Evolutionary conservation across 2,797 vertebrate genomes (phyloP).

Genomic region (Poeciliopsis turneri): DNA sequence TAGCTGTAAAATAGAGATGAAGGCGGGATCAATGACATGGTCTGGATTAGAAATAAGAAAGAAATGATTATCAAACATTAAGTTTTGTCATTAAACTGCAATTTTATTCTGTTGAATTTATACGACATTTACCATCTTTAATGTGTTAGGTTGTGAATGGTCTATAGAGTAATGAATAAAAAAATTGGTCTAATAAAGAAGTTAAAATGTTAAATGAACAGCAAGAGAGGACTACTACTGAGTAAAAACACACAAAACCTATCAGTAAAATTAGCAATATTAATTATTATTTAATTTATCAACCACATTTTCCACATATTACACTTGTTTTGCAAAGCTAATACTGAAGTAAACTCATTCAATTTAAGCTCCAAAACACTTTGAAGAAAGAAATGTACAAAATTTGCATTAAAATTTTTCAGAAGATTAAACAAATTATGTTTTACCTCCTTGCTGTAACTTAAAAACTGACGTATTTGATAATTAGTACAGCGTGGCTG

Average conservation of each 20-base stretch:
- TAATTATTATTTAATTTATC: neutral
- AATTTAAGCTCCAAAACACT: neutral
- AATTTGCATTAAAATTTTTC: neutral
- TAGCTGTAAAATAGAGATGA: neutral
- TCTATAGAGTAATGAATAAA: neutral
- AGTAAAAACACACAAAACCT: neutral
- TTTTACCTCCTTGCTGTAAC: neutral
- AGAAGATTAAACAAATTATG: neutral
- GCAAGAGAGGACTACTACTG: neutral
- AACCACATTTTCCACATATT: neutral
- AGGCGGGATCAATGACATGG: neutral
- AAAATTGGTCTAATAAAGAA: neutral
- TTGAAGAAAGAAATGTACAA: neutral
- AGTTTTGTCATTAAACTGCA: neutral
- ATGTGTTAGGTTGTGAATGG: neutral
- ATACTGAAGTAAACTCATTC: neutral
- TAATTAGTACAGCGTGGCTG: neutral
- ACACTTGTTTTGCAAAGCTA: neutral
- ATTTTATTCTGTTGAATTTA: neutral
- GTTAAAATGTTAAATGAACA: neutral
- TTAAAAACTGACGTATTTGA: neutral
- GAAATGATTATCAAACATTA: neutral
- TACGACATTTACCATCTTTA: neutral
- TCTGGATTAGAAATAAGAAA: neutral
- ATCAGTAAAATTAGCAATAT: neutral